A percentile compares a stretch with the other conserved stretches of the same genome.
Conservation (phyloP, 64 coral and sea anemone genomes). For the Stichodactyla mertensii region DNA sequence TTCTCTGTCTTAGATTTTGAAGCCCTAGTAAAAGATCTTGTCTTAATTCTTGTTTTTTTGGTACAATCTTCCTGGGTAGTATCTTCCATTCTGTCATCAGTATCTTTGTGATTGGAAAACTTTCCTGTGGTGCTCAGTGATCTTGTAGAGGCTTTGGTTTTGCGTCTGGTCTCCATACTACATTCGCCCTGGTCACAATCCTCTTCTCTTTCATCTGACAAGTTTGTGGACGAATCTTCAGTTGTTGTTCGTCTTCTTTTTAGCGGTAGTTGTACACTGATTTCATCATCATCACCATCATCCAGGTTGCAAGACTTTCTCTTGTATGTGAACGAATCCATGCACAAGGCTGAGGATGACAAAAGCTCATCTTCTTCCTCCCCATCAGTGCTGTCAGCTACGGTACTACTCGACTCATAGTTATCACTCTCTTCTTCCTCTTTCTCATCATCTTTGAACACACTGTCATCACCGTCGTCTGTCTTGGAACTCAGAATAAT, state of each 20-base stretch:
- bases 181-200: background rate
- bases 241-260: constrained; percentile 18
- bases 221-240: background rate
- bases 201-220: background rate
- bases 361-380: constrained; percentile 19
- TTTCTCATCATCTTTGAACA: background rate
- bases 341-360: constrained; percentile 18
- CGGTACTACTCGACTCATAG: constrained; percentile 29
- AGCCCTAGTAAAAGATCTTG: background rate
- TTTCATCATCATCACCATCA: background rate
- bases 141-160: background rate
- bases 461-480: constrained; percentile 14
- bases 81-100: background rate
- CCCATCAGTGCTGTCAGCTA: constrained; percentile 53
- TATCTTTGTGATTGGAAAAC: background rate
- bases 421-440: background rate
- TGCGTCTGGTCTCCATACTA: background rate
- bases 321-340: constrained; percentile 25
- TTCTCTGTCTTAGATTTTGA: background rate
- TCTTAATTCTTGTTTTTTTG: background rate
- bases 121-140: background rate
- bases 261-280: background rate
- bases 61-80: no score
- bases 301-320: constrained; percentile 38
- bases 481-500: background rate